These are phyloP conservation scores for Pristionchus entomophagus DNA, from an alignment of 2,888 invertebrate species.

Conservation along the genomic window DNA sequence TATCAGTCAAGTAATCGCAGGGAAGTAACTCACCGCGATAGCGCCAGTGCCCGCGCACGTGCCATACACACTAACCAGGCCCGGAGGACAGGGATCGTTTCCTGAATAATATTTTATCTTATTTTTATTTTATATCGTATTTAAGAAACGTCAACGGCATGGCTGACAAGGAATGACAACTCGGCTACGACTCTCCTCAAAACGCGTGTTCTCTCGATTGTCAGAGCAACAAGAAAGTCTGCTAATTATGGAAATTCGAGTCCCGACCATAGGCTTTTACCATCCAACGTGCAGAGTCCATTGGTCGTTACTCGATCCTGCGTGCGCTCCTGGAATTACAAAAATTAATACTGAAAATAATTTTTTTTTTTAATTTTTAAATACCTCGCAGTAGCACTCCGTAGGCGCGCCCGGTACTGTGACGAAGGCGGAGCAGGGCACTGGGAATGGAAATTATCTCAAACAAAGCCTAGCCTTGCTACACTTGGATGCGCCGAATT, in stretches of 20 bases:
- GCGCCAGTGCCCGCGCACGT: neutral
- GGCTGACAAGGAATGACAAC: too few species aligned
- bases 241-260: too few species aligned
- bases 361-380: too few species aligned
- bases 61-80: neutral
- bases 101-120: neutral
- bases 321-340: neutral
- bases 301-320: neutral
- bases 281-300: neutral
- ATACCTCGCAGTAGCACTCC: conserved; percentile 15
- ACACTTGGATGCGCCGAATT: too few species aligned
- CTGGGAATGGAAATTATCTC: neutral
- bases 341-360: neutral
- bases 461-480: too few species aligned
- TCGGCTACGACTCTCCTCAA: too few species aligned
- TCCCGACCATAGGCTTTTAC: too few species aligned
- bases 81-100: neutral
- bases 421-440: neutral
- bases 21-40: neutral
- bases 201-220: too few species aligned
- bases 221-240: too few species aligned
- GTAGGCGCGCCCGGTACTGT: neutral
- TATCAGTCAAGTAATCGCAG: too few species aligned
- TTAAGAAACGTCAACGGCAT: too few species aligned
- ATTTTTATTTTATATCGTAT: neutral